These are phyloP conservation scores for Sebastes cheni DNA, from an alignment of 2,797 vertebrate species.

Conservation along the genomic window DNA sequence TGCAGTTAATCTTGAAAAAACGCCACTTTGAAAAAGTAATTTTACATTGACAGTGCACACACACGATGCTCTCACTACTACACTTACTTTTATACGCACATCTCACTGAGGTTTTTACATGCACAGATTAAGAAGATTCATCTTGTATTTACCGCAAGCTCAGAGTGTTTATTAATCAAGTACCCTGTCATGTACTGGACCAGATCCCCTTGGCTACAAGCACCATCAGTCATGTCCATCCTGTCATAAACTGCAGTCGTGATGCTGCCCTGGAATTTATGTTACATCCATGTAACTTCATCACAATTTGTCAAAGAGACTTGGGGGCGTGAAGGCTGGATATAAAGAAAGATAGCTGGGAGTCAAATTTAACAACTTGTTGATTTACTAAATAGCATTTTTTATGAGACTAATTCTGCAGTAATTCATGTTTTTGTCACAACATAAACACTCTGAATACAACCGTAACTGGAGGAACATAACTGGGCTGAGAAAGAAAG, in stretches of 20 bases:
- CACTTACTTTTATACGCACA: neutral
- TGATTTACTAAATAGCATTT: constrained; percentile 2
- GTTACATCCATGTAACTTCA: constrained; percentile 49
- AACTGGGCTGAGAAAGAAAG: neutral
- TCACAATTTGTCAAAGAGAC: constrained; percentile 45
- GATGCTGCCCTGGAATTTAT: constrained; percentile 49
- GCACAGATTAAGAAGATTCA: neutral
- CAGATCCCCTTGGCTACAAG: neutral
- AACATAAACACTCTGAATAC: neutral
- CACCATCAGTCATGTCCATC: constrained; percentile 46
- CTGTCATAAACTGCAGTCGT: constrained; percentile 46
- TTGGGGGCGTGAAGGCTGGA: neutral
- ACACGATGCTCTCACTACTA: neutral
- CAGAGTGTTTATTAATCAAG: constrained; percentile 40
- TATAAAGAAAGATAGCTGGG: constrained; percentile 21
- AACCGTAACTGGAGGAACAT: neutral
- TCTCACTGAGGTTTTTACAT: constrained; percentile 4
- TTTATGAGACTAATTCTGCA: constrained; percentile 16
- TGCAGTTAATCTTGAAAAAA: constrained; percentile 11
- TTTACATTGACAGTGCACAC: neutral
- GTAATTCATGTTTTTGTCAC: neutral
- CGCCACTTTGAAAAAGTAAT: neutral
- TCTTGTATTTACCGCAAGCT: constrained; percentile 7
- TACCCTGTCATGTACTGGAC: neutral
- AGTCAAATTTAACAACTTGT: constrained; percentile 40